A percentile compares a stretch with the other conserved stretches of the same genome.
These are phyloP conservation scores for Zoroaster sp. DNA, from an alignment of 53 echinoderm and acorn worm genomes.

Conservation along the genomic window DNA sequence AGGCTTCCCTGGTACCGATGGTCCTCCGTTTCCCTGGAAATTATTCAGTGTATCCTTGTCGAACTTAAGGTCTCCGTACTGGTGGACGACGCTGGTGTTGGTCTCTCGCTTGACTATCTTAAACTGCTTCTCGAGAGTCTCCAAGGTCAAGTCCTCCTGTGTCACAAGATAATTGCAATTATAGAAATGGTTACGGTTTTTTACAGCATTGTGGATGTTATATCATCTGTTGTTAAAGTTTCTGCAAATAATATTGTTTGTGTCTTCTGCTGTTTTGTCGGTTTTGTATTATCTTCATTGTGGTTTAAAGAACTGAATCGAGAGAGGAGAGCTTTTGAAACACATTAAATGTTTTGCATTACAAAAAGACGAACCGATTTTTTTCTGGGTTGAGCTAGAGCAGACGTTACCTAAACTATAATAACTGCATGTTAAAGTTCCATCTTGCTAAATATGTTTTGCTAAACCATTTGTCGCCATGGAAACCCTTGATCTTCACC, in stretches of 20 bases:
- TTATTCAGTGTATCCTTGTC: constrained; percentile 21
- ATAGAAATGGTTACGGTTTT: neutral
- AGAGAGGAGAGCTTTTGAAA: too few relatives aligned
- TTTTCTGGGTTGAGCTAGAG: too few relatives aligned
- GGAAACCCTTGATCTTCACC: constrained; percentile 66
- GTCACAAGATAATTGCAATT: neutral
- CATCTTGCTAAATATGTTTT: too few relatives aligned
- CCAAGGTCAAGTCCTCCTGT: constrained; percentile 69
- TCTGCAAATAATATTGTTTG: neutral
- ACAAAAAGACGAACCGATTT: too few relatives aligned
- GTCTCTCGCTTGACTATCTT: constrained; percentile 73
- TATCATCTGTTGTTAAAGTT: neutral
- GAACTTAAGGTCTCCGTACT: constrained; percentile 70
- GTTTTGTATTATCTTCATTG: too few relatives aligned
- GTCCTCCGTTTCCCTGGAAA: constrained; percentile 54
- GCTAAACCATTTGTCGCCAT: too few relatives aligned
- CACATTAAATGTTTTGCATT: too few relatives aligned
- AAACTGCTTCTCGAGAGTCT: constrained; percentile 72
- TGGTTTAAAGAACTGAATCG: too few relatives aligned
- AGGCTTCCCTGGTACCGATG: neutral
- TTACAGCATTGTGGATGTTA: neutral
- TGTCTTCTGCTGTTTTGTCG: too few relatives aligned
- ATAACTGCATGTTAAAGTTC: too few relatives aligned
- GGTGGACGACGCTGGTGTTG: constrained; percentile 69
- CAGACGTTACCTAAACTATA: too few relatives aligned